Percentiles rank a stretch among this genome's conserved stretches.
These are phyloP conservation scores for Coboldia fuscipes DNA, from an alignment of 1,140 invertebrate species.

Conservation along the genomic window DNA sequence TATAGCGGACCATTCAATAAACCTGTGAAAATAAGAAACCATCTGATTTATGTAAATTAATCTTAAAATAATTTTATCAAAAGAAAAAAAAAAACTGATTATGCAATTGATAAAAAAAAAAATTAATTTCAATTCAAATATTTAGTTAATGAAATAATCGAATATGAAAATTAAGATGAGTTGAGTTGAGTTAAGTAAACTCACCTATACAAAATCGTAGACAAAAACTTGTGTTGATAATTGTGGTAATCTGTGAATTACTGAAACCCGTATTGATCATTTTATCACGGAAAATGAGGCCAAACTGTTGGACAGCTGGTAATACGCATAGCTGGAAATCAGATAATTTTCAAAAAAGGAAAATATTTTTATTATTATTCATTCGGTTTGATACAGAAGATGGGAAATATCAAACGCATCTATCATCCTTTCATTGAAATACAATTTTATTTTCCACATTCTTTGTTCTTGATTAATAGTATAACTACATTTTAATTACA, in stretches of 20 bases:
- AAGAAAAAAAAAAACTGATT: too few species aligned
- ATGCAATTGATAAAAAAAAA: too few species aligned
- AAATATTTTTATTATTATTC: not conserved
- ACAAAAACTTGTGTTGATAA: conserved; percentile 41
- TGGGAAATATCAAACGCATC: too few species aligned
- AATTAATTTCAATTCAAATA: too few species aligned
- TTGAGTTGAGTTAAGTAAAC: conserved; percentile 9
- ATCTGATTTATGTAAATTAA: too few species aligned
- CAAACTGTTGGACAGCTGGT: conserved; percentile 40
- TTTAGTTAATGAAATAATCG: conserved; percentile 18
- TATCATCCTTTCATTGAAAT: too few species aligned
- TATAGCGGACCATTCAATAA: conserved; percentile 40
- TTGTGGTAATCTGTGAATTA: conserved; percentile 34
- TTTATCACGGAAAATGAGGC: conserved; percentile 36
- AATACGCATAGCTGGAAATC: conserved; percentile 32
- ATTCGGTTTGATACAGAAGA: too few species aligned
- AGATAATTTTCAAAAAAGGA: conserved; percentile 1
- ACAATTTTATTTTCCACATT: too few species aligned
- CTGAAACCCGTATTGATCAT: conserved; percentile 29
- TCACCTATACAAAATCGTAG: conserved; percentile 34
- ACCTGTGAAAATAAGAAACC: conserved; percentile 24
- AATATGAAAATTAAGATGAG: conserved; percentile 21
- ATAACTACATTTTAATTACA: too few species aligned
- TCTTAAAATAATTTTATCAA: too few species aligned
- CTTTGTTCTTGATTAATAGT: too few species aligned